A percentile compares a stretch with the other conserved stretches of the same genome.
Conservation (phyloP, 1,140 invertebrate species). For the Chlorops oryzae region DNA sequence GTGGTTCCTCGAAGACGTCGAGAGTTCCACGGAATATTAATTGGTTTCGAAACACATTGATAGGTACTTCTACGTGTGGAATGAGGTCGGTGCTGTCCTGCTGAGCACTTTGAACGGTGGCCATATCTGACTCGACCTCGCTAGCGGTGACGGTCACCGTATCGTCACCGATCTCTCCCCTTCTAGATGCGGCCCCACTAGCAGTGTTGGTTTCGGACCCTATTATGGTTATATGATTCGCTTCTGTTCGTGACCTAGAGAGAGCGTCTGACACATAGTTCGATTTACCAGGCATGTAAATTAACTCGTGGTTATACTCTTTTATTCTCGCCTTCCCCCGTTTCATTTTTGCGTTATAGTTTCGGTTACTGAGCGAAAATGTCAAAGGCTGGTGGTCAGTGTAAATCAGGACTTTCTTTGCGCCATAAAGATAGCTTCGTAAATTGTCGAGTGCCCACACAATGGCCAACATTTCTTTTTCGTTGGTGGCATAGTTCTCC, state of each 20-base stretch:
- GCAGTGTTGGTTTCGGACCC: too few species aligned
- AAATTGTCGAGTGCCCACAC: conserved; percentile 45
- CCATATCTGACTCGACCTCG: background rate
- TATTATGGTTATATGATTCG: too few species aligned
- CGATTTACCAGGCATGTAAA: background rate
- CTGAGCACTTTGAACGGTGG: background rate
- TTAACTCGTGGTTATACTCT: too few species aligned
- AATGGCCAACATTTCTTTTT: conserved; percentile 29
- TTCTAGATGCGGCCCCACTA: too few species aligned
- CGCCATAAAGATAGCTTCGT: conserved; percentile 24
- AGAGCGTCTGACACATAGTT: too few species aligned
- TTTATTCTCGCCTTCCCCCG: conserved; percentile 36
- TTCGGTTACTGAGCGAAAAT: conserved; percentile 43
- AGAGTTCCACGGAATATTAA: background rate
- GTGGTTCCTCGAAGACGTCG: conserved; percentile 1
- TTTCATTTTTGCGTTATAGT: conserved; percentile 32
- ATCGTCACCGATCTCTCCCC: too few species aligned
- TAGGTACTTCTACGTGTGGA: conserved; percentile 4
- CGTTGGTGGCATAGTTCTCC: conserved; percentile 22
- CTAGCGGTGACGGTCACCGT: background rate
- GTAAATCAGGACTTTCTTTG: conserved; percentile 19
- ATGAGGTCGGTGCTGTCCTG: conserved; percentile 4
- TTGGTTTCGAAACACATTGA: conserved; percentile 10
- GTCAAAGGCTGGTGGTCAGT: conserved; percentile 41
- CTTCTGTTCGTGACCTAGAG: too few species aligned